Evolutionary conservation across 2,888 invertebrate species (phyloP).

Genomic region (Heliconius erato): DNA sequence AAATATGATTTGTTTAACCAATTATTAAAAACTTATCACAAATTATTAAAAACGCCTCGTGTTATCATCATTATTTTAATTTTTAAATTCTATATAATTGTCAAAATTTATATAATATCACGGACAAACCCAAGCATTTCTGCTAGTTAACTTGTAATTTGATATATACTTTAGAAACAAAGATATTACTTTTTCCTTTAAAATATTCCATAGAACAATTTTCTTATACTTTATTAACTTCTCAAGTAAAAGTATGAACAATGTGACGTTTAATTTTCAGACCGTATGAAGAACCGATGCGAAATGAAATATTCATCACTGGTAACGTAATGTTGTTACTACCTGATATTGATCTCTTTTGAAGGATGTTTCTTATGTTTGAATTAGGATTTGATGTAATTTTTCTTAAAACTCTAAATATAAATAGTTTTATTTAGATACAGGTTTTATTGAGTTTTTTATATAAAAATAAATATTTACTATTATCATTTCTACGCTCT

Average conservation of each 20-base stretch:
- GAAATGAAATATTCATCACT: constrained; percentile 31
- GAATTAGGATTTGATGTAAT: background rate
- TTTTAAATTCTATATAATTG: no score
- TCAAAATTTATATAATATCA: background rate
- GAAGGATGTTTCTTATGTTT: background rate
- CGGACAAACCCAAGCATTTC: background rate
- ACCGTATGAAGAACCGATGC: constrained; percentile 25
- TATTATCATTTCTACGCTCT: no score
- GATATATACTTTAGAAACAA: constrained; percentile 3
- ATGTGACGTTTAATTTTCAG: constrained; percentile 36
- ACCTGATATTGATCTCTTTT: constrained; percentile 9
- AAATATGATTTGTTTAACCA: no score
- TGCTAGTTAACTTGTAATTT: background rate
- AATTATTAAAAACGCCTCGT: no score
- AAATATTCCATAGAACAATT: constrained; percentile 18
- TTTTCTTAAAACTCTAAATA: no score
- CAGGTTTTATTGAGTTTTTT: no score
- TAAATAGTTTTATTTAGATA: no score
- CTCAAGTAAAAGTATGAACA: constrained; percentile 15
- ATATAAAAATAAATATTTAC: no score
- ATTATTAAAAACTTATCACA: no score
- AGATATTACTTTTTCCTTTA: background rate
- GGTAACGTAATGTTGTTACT: constrained; percentile 19
- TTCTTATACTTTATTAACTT: constrained; percentile 25
- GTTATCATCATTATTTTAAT: no score